These are phyloP conservation scores for Craseonycteris thonglongyai DNA, from an alignment of 2,113 vertebrate genomes.

Conservation along the genomic window DNA sequence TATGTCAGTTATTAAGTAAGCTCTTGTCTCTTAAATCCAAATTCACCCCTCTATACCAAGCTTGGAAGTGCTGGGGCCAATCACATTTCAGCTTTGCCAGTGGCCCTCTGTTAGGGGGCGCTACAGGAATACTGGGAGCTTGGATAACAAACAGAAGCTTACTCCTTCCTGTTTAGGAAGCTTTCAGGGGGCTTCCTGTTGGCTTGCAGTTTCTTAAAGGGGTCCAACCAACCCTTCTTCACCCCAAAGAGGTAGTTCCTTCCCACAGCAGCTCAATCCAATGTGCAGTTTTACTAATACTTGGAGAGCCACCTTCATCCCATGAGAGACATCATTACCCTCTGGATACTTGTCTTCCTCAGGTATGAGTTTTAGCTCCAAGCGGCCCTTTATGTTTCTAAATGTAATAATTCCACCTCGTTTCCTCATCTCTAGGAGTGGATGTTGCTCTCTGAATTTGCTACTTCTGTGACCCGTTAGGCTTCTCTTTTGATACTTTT, in stretches of 20 bases:
- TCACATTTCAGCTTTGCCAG: background rate
- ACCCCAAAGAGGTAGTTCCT: background rate
- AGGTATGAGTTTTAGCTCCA: background rate
- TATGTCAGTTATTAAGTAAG: background rate
- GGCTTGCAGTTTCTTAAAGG: background rate
- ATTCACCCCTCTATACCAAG: background rate
- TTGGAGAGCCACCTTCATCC: background rate
- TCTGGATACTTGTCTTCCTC: background rate
- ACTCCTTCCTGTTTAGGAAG: slow-evolving; percentile 48
- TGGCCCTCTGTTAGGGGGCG: slow-evolving; percentile 43
- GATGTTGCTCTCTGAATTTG: background rate
- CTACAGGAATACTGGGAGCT: background rate
- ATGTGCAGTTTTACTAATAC: background rate
- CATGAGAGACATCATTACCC: background rate
- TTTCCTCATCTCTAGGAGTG: background rate
- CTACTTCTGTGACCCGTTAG: background rate
- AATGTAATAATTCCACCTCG: background rate
- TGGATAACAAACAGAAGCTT: background rate
- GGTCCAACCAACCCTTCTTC: background rate
- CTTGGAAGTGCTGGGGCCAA: background rate
- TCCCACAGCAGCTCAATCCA: background rate
- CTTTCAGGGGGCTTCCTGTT: slow-evolving; percentile 33
- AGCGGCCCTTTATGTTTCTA: background rate
- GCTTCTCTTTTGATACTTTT: background rate
- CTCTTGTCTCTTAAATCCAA: background rate